phyloP scores from a whole-genome alignment of 2,113 vertebrate species.

The Leucopternis melanops region DNA sequence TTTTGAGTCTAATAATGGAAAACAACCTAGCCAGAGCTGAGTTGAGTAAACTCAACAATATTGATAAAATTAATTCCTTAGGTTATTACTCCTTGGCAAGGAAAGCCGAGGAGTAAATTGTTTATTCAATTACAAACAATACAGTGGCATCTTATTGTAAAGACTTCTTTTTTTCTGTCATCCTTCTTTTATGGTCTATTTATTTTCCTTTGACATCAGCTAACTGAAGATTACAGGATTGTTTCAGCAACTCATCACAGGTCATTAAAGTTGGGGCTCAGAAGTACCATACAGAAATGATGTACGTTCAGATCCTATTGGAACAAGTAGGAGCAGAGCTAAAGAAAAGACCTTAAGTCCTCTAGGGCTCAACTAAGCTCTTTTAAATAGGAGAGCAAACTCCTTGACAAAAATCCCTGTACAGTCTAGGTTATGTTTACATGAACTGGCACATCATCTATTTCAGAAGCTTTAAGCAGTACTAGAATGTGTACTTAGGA shows the following conservation, averaged over 20 bases:
- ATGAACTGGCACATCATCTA: background rate
- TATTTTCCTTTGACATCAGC: conserved; percentile 7
- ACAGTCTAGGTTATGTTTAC: background rate
- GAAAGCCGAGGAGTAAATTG: background rate
- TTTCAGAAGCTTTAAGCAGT: background rate
- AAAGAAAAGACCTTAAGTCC: background rate
- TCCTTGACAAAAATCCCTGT: conserved; percentile 9
- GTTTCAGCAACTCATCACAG: conserved; percentile 6
- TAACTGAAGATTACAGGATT: conserved; percentile 42
- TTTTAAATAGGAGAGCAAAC: background rate
- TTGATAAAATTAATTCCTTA: conserved; percentile 28
- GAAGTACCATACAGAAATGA: background rate
- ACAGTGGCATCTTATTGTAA: conserved; percentile 25
- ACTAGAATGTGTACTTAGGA: background rate
- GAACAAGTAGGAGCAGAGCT: background rate
- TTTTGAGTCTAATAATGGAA: background rate
- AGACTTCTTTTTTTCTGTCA: background rate
- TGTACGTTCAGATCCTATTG: background rate
- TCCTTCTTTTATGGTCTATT: background rate
- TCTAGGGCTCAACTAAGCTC: background rate
- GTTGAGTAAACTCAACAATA: conserved; percentile 8
- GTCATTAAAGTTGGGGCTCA: background rate
- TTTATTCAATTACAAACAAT: background rate
- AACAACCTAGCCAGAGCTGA: background rate
- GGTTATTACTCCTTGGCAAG: background rate